phyloP scores from a whole-genome alignment of 2,797 vertebrate species.

The Florisuga fusca region DNA sequence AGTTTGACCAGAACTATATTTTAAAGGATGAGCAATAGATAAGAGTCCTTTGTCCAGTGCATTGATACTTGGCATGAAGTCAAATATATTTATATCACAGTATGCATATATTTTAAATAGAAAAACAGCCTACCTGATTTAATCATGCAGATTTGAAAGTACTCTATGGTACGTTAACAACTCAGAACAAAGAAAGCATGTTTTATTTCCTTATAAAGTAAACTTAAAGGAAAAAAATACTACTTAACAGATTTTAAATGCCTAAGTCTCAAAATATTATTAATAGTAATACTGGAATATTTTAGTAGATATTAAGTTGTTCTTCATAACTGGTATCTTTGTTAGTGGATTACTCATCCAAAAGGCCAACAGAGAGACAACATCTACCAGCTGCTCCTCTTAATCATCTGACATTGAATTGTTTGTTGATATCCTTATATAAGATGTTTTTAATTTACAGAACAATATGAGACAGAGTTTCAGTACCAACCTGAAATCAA shows the following conservation, averaged over 20 bases:
- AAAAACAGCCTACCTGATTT: background rate
- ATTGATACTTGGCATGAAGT: background rate
- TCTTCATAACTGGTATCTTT: background rate
- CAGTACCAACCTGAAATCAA: background rate
- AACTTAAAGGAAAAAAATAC: background rate
- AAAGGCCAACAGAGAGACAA: background rate
- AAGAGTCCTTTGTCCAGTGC: background rate
- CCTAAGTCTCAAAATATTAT: background rate
- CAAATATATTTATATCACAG: background rate
- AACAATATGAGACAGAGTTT: background rate
- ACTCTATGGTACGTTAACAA: background rate
- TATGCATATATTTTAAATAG: background rate
- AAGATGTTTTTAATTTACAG: background rate
- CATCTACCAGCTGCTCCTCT: conserved; percentile 3
- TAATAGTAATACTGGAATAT: background rate
- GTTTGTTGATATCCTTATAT: background rate
- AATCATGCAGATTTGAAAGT: background rate
- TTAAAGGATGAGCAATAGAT: background rate
- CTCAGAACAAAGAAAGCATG: background rate
- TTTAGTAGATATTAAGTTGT: background rate
- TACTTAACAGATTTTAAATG: background rate
- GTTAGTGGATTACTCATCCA: conserved; percentile 7
- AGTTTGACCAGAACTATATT: background rate
- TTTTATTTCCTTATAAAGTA: background rate
- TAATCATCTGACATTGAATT: background rate